Conservation (phyloP, 2,113 vertebrate genomes). For the Rhinogobius similis region DNA sequence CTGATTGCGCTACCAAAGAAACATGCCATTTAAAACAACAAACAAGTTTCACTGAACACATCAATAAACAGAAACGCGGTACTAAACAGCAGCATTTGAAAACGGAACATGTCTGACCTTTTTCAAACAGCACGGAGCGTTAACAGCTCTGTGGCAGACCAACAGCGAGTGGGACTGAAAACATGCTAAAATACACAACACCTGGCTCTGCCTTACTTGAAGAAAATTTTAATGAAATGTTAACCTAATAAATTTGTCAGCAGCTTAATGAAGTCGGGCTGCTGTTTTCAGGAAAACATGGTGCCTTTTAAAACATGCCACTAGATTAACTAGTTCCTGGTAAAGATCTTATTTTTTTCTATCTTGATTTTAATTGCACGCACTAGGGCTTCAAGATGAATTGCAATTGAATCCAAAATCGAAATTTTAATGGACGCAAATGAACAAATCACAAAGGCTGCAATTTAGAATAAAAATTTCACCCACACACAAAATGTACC, state of each 20-base stretch:
- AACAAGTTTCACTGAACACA: background rate
- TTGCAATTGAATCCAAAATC: too few species aligned
- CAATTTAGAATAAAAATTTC: too few species aligned
- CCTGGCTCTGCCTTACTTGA: background rate
- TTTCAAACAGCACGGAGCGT: background rate
- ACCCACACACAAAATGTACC: too few species aligned
- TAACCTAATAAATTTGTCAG: background rate
- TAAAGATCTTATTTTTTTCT: background rate
- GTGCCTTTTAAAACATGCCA: background rate
- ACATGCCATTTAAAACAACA: slow-evolving; percentile 4
- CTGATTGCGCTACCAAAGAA: background rate
- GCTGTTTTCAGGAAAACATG: background rate
- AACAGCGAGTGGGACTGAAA: background rate
- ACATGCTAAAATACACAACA: background rate
- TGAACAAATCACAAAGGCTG: too few species aligned
- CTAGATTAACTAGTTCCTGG: background rate
- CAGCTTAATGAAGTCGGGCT: background rate
- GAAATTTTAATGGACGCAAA: too few species aligned
- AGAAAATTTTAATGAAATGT: background rate
- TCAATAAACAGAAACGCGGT: background rate
- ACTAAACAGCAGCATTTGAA: background rate
- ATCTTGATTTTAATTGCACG: too few species aligned
- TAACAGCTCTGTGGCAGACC: slow-evolving; percentile 1
- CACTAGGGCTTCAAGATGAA: too few species aligned
- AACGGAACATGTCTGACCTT: slow-evolving; percentile 4